Conservation (phyloP, 2,113 vertebrate genomes). For the Peromyscus polionotus region DNA sequence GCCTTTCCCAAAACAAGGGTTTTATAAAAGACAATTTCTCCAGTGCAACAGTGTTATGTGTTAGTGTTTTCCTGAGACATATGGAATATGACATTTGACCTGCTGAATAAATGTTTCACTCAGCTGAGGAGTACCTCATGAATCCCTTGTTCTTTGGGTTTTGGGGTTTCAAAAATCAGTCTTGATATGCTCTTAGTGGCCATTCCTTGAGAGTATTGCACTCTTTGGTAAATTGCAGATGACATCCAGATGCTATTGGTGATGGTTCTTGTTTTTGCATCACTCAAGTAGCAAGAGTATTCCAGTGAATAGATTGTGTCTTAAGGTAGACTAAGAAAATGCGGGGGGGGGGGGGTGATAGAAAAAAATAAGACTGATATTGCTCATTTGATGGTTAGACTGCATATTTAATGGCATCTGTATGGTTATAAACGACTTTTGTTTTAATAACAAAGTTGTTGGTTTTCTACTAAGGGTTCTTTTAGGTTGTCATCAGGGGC, state of each 20-base stretch:
- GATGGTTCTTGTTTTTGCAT: neutral
- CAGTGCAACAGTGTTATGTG: neutral
- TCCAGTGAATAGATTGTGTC: neutral
- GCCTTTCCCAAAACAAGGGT: neutral
- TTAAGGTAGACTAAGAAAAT: neutral
- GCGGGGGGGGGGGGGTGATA: neutral
- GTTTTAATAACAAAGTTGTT: constrained; percentile 89
- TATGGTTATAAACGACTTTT: constrained; percentile 82
- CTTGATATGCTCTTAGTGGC: constrained; percentile 63
- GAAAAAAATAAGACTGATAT: constrained; percentile 22
- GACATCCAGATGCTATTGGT: neutral
- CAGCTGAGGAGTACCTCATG: constrained; percentile 25
- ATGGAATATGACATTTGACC: constrained; percentile 45
- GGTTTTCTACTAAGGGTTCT: constrained; percentile 90
- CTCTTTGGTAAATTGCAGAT: constrained; percentile 52
- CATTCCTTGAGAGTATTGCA: constrained; percentile 37
- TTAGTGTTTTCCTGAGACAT: constrained; percentile 52
- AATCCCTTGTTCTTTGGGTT: constrained; percentile 29
- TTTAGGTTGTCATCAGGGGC: constrained; percentile 90
- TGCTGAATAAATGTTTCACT: constrained; percentile 72
- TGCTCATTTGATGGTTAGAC: constrained; percentile 62
- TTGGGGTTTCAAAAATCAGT: constrained; percentile 64
- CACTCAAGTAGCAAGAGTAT: constrained; percentile 28
- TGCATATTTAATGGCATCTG: constrained; percentile 79
- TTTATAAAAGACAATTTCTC: constrained; percentile 50